Percentiles rank a stretch among this genome's conserved stretches.
Conservation (phyloP, 2,797 vertebrate genomes). For the Vultur gryphus region DNA sequence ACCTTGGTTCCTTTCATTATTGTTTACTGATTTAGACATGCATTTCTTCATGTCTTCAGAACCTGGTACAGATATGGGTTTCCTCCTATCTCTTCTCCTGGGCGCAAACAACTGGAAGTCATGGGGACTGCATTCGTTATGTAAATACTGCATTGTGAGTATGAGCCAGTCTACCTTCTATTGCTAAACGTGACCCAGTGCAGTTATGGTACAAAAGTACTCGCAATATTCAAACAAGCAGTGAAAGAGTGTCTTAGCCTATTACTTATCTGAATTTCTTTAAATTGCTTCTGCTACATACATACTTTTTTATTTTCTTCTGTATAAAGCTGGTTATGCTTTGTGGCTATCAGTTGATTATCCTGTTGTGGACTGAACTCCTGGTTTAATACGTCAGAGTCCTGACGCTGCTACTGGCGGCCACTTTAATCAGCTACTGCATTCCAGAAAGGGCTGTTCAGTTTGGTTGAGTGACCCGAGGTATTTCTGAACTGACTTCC, state of each 20-base stretch:
- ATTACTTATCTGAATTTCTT: not conserved
- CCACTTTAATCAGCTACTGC: not conserved
- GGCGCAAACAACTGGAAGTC: not conserved
- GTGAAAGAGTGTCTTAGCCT: not conserved
- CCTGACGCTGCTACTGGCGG: not conserved
- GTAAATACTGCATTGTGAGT: accelerated
- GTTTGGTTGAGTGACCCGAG: not conserved
- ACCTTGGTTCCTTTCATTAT: not conserved
- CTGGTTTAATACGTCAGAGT: not conserved
- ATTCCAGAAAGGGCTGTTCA: not conserved
- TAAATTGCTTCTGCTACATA: not conserved
- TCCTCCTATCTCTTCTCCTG: not conserved
- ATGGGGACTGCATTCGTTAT: accelerated
- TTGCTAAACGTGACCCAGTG: not conserved
- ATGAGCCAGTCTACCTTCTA: not conserved
- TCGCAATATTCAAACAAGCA: not conserved
- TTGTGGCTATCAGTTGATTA: not conserved
- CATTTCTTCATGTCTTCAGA: not conserved
- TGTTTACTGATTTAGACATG: not conserved
- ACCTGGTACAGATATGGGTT: too few relatives aligned
- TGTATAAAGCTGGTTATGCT: not conserved
- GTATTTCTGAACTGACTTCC: too few relatives aligned
- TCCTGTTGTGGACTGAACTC: not conserved
- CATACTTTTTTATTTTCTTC: too few relatives aligned
- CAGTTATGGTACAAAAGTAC: too few relatives aligned